Evolutionary conservation across 2,888 invertebrate species (phyloP).

Genomic region (Drosophila neonasuta): DNA sequence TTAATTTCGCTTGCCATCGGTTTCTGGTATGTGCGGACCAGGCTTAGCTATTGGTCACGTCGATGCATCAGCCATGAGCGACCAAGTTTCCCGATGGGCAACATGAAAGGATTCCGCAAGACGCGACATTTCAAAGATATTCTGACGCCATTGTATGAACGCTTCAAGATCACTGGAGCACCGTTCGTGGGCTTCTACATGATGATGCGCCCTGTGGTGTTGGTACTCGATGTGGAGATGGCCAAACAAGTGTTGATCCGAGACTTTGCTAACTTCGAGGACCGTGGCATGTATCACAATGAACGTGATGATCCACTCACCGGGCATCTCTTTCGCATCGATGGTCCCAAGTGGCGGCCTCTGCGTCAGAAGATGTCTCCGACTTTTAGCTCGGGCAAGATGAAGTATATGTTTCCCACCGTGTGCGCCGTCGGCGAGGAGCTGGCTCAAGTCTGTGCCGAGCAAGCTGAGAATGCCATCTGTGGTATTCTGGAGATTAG

Average conservation of each 20-base stretch:
- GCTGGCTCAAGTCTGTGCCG: constrained; percentile 43
- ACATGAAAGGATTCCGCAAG: constrained; percentile 54
- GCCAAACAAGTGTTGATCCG: constrained; percentile 63
- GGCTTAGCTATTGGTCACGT: constrained; percentile 66
- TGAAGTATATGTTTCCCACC: constrained; percentile 82
- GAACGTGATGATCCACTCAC: constrained; percentile 80
- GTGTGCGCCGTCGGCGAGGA: constrained; percentile 63
- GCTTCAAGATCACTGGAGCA: constrained; percentile 43
- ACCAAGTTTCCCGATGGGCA: constrained; percentile 68
- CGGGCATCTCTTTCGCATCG: constrained; percentile 76
- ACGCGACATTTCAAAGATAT: constrained; percentile 55
- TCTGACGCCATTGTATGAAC: constrained; percentile 59
- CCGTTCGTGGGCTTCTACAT: constrained; percentile 72
- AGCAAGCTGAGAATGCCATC: constrained; percentile 57
- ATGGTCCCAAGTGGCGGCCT: constrained; percentile 80
- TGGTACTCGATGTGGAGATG: constrained; percentile 64
- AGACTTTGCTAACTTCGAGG: constrained; percentile 77
- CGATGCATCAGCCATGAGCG: constrained; percentile 57
- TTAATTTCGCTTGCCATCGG: constrained; percentile 51
- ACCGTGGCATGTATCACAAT: constrained; percentile 77
- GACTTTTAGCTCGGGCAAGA: constrained; percentile 82
- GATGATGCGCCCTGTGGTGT: constrained; percentile 69
- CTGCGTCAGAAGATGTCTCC: constrained; percentile 82
- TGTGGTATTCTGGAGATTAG: constrained; percentile 58
- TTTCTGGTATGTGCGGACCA: constrained; percentile 60